A percentile compares a stretch with the other conserved stretches of the same genome.
Conservation (phyloP, 2,888 invertebrate genomes). For the Watsonalla binaria region DNA sequence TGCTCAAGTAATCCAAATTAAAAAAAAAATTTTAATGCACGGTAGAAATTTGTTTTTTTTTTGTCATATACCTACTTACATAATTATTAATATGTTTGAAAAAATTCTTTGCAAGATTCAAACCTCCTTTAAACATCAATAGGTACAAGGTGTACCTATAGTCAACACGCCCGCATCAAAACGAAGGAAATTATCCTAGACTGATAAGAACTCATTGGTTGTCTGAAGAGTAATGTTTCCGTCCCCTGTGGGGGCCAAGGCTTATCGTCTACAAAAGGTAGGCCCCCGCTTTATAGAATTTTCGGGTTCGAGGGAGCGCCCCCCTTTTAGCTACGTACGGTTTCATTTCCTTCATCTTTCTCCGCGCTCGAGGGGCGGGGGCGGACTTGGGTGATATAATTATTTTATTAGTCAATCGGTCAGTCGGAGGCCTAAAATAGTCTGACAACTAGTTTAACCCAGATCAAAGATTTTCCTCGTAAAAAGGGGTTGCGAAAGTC, state of each 20-base stretch:
- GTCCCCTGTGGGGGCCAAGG: constrained; percentile 36
- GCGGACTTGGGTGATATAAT: constrained; percentile 47
- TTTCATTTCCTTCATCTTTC: constrained; percentile 80
- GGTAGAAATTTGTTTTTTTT: no score
- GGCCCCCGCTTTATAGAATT: constrained; percentile 74
- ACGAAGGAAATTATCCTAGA: constrained; percentile 63
- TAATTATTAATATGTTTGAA: no score
- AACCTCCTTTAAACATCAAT: no score
- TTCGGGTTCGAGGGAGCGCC: constrained; percentile 54
- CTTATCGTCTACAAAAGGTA: constrained; percentile 74
- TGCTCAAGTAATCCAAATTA: no score
- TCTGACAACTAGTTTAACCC: no score
- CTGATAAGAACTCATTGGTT: constrained; percentile 64
- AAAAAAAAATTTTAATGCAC: no score
- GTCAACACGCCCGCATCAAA: constrained; percentile 42
- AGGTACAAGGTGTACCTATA: constrained; percentile 5
- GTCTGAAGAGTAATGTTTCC: constrained; percentile 72
- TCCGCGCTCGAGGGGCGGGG: constrained; percentile 63
- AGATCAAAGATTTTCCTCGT: no score
- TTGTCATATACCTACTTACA: no score
- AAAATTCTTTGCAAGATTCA: no score
- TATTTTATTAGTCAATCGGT: no score
- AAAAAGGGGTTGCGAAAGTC: no score
- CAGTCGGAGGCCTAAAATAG: no score
- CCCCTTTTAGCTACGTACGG: constrained; percentile 78